These are phyloP conservation scores for Nemopilema nomurai DNA, from an alignment of 30 jellyfish, hydroid and myxozoan species.

Conservation along the genomic window DNA sequence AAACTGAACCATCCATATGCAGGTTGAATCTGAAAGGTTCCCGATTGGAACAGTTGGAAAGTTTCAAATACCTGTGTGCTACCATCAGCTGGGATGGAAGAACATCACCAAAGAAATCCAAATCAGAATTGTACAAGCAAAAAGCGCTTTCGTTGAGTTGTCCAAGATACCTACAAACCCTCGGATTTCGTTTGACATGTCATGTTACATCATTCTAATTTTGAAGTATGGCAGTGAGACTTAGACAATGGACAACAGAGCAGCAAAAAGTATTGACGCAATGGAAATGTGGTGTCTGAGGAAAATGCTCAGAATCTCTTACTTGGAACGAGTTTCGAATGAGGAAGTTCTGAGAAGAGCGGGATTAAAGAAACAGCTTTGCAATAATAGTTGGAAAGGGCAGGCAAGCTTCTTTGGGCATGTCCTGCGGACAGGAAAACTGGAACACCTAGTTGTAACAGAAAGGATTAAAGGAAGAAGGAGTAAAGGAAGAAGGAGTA, in stretches of 20 bases:
- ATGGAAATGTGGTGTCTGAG: background rate
- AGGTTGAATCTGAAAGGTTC: no score
- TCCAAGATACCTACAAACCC: background rate
- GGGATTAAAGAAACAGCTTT: constrained; percentile 2
- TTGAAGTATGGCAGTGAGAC: background rate
- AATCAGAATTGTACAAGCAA: background rate
- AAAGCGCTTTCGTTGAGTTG: background rate
- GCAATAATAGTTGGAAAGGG: constrained; percentile 1
- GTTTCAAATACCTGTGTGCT: background rate
- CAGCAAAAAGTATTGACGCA: background rate
- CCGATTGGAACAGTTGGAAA: background rate
- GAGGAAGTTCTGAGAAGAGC: constrained; percentile 34
- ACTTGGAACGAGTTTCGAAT: constrained; percentile 10
- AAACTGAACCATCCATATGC: no score
- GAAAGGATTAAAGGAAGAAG: constrained; percentile 11
- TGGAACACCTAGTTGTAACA: constrained; percentile 12
- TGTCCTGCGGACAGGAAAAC: constrained; percentile 9
- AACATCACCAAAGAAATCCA: background rate
- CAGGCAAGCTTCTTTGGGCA: constrained; percentile 20
- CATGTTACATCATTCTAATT: background rate
- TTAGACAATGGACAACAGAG: background rate
- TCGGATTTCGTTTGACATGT: background rate
- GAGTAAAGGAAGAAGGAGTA: constrained; percentile 12
- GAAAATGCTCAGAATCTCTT: background rate
- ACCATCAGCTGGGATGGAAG: background rate